Evolutionary conservation across 1,140 invertebrate genomes (phyloP), one percentile per base, ranked within the genome.

Genomic region (Drosophila mayri): DNA sequence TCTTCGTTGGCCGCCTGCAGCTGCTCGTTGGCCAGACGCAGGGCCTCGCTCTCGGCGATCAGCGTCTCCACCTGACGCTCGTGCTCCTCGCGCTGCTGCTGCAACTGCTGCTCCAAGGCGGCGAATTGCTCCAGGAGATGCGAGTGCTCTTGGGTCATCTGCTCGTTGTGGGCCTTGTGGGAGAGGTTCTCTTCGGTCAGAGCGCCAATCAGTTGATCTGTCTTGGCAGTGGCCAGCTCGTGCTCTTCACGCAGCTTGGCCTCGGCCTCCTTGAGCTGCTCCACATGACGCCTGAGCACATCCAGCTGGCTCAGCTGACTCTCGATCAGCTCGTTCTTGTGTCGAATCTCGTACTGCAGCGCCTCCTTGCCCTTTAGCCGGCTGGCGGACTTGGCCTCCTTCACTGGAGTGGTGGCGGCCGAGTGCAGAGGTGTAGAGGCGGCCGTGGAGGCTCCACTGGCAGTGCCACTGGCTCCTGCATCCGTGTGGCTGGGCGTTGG

Each of bases 341-440:
- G 80, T 10, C 92, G 81, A 47, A 93, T 91, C 58, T 93, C 92
- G 8, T 87, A 79, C 66, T 93, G 92, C 28, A 92, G 73, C 1
- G 92, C 92, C 77, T 93, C 92, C 37, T 93, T 92, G 37, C 91
- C 92, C 73, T 92, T 92, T 8, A 92, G n/a, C 0, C 81, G 78
- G 37, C 77, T 86, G 11, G 79, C 88, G 2, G 90, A 90, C 46
- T 91, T 92, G 35, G 86, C 68, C 57, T 92, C 92, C 66, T 92
- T 92, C 11, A 92, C 79, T 2, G 92, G 92, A 20, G 92, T 93
- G 8, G 81, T 88, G 35, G 90, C 62, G 0, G 90, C 82, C 66
- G 92, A 92, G 43, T 92, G 90, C 38, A 92, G 43, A 0, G 87
- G 91, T 1, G 90, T 91, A 0, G 92, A 92, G 20, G 88, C 85